Evolutionary conservation across 1,140 invertebrate species (phyloP).

Genomic region (Nixonia krombeini): DNA sequence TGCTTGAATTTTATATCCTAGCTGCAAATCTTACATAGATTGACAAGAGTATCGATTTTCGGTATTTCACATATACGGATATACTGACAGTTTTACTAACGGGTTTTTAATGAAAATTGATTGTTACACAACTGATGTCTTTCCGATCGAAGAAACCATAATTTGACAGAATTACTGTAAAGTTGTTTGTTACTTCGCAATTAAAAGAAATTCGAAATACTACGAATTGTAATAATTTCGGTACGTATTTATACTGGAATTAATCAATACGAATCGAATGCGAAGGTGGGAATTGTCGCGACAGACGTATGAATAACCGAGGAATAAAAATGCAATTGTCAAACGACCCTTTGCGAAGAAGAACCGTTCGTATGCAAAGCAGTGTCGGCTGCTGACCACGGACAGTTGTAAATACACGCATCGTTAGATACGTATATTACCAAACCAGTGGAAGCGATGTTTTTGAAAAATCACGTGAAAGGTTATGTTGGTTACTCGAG

Average conservation of each 20-base stretch:
- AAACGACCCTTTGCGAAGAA: background rate
- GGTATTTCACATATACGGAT: conserved; percentile 44
- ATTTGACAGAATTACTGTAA: background rate
- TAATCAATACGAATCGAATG: background rate
- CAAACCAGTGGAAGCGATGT: no score
- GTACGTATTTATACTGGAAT: no score
- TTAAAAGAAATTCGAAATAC: background rate
- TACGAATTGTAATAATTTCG: background rate
- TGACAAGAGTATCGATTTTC: conserved; percentile 47
- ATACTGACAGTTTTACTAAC: conserved; percentile 46
- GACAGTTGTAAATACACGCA: conserved; percentile 8
- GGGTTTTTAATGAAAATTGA: conserved; percentile 25
- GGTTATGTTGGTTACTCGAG: no score
- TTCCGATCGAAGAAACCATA: conserved; percentile 10
- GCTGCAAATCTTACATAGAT: conserved; percentile 44
- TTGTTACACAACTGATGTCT: conserved; percentile 15
- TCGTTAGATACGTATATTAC: no score
- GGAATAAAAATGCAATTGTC: conserved; percentile 1
- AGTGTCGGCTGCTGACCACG: conserved; percentile 52
- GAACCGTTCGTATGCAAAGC: conserved; percentile 53
- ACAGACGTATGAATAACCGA: background rate
- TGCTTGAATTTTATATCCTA: conserved; percentile 32
- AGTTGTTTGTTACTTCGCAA: no score
- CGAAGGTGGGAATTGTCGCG: background rate
- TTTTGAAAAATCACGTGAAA: conserved; percentile 8